Evolutionary conservation across 2,113 vertebrate genomes (phyloP), one percentile per base, ranked within the genome.

Genomic region (Hippoglossus stenolepis): DNA sequence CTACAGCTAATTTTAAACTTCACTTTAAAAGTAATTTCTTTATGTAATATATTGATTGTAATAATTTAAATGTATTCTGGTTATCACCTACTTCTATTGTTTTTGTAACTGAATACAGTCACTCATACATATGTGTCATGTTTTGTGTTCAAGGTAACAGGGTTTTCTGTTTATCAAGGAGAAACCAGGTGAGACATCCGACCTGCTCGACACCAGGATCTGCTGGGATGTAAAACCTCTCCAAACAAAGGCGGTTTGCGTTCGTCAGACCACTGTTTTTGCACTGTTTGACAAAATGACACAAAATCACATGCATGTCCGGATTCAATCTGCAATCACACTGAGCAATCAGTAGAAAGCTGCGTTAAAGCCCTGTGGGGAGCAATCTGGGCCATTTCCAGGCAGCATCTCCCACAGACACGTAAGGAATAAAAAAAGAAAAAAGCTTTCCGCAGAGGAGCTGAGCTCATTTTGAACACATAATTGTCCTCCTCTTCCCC

Each of bases 381-480:
- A 86, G 84, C 82, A 85, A 89, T 90, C 89, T 87, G 91, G 86
- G 84, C 85, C 85, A 89, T 92, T 88, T 93, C 85, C 87, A 83
- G 79, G 86, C 84, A 78, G 85, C 84, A 82, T 90, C 90, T 90
- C 89, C 85, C 87, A 82, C 84, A 76, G 79, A 73, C 59, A 82
- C 2, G 21, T 57, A 12, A 21, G 54, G 54, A 20, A 12, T n/a
- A 13, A 24, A 13, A 24, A 20, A 24, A 13, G 7, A n/a, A 60
- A 40, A 64, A 71, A 74, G 56, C 72, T 83, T 88, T 91, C 77
- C 79, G 18, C 90, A 86, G 75, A 92, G 90, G 84, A 91, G 90
- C 91, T 82, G 84, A 90, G 87, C 92, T 92, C 87, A 93, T 94
- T 93, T 93, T 73, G 70, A 93, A 89, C 85, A 83, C 82, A 82